Percentiles rank a stretch among this genome's conserved stretches.
These are phyloP conservation scores for Drosophila nigromelanica DNA, from an alignment of 1,140 invertebrate species.

Conservation along the genomic window DNA sequence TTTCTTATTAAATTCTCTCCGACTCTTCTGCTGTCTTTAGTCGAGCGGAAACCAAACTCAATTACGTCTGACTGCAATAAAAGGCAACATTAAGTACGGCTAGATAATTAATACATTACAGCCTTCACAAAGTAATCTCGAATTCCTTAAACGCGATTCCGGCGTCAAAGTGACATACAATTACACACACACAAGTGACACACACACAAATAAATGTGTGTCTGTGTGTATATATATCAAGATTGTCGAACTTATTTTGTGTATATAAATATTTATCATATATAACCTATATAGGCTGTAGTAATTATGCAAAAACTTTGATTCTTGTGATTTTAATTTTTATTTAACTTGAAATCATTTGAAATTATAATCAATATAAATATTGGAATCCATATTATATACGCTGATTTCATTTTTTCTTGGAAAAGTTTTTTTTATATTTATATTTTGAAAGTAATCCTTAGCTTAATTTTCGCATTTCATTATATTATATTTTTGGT, in stretches of 20 bases:
- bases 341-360: too few species aligned
- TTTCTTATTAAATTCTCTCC: neutral
- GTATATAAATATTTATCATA: too few species aligned
- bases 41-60: slow-evolving; percentile 27
- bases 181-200: neutral
- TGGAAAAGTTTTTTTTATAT: too few species aligned
- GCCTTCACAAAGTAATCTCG: neutral
- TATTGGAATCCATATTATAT: too few species aligned
- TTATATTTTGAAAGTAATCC: too few species aligned
- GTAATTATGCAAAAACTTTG: too few species aligned
- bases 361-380: too few species aligned
- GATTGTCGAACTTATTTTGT: neutral
- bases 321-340: too few species aligned
- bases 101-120: slow-evolving; percentile 41
- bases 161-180: slow-evolving; percentile 12
- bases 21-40: slow-evolving; percentile 1
- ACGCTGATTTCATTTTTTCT: too few species aligned
- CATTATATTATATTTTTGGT: neutral
- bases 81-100: slow-evolving; percentile 33
- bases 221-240: neutral
- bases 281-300: too few species aligned
- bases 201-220: neutral
- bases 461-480: too few species aligned
- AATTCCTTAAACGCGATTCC: slow-evolving; percentile 7
- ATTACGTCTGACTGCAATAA: slow-evolving; percentile 32